A percentile compares a stretch with the other conserved stretches of the same genome.
phyloP scores from a whole-genome alignment of 2,888 invertebrate species.

The Chromoteleia sp. region DNA sequence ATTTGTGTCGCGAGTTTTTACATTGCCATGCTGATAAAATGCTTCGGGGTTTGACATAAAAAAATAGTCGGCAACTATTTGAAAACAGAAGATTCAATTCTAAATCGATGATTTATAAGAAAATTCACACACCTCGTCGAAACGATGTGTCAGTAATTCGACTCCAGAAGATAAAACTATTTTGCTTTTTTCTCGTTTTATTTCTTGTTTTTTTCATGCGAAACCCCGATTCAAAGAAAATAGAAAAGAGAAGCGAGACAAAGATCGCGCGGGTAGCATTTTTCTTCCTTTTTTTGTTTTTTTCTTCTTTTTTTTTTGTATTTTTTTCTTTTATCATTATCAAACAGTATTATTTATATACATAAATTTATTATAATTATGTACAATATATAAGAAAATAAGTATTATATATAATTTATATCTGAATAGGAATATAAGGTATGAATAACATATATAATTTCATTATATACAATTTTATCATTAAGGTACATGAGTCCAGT shows the following conservation, averaged over 20 bases:
- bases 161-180: conserved; percentile 32
- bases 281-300: conserved; percentile 21
- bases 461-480: too few species aligned
- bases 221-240: conserved; percentile 58
- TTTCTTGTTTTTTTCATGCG: conserved; percentile 31
- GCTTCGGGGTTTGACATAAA: conserved; percentile 55
- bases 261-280: conserved; percentile 46
- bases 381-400: too few species aligned
- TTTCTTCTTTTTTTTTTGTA: conserved; percentile 23
- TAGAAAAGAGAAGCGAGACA: conserved; percentile 52
- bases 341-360: too few species aligned
- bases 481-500: too few species aligned
- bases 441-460: too few species aligned
- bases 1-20: conserved; percentile 63
- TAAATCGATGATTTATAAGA: conserved; percentile 37
- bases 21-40: conserved; percentile 61
- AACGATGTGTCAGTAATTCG: conserved; percentile 7
- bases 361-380: too few species aligned
- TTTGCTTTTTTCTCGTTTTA: conserved; percentile 1
- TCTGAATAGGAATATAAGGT: too few species aligned
- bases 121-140: conserved; percentile 19
- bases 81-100: conserved; percentile 33
- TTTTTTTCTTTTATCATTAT: conserved; percentile 12
- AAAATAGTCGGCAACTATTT: conserved; percentile 15
- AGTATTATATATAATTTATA: too few species aligned